These are phyloP conservation scores for Cuculus canorus DNA, from an alignment of 2,797 vertebrate species.

Conservation along the genomic window DNA sequence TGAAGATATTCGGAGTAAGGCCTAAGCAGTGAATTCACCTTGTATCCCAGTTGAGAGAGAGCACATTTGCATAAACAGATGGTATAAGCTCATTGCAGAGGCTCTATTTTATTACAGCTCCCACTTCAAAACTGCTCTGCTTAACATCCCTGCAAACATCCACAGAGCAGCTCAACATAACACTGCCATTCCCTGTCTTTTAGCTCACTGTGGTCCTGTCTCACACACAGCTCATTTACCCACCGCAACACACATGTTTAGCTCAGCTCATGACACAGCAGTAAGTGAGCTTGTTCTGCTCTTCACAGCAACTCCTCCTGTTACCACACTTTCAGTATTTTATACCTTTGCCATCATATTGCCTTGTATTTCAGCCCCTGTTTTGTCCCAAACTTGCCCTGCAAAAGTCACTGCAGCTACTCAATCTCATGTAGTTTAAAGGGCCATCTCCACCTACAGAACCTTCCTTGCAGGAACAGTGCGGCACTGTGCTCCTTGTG, in stretches of 20 bases:
- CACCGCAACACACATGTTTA: fast-evolving
- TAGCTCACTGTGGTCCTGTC: background rate
- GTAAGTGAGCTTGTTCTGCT: background rate
- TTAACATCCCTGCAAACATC: background rate
- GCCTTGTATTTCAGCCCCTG: background rate
- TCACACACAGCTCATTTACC: background rate
- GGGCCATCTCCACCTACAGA: background rate
- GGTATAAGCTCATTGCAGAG: background rate
- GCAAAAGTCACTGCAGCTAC: background rate
- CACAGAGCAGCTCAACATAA: background rate
- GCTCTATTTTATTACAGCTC: background rate
- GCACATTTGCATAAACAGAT: background rate
- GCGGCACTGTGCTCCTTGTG: background rate
- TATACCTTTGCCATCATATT: background rate
- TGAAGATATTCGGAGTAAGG: background rate
- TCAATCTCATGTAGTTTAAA: fast-evolving
- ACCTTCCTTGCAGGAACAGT: background rate
- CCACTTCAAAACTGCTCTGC: background rate
- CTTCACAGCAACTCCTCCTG: background rate
- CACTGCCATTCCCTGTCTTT: background rate
- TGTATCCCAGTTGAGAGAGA: background rate
- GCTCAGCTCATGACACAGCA: background rate
- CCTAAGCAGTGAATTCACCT: background rate
- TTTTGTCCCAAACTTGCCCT: background rate
- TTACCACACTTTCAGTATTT: background rate